These are phyloP conservation scores for Drosophila robusta DNA, from an alignment of 2,888 invertebrate genomes.

Conservation along the genomic window DNA sequence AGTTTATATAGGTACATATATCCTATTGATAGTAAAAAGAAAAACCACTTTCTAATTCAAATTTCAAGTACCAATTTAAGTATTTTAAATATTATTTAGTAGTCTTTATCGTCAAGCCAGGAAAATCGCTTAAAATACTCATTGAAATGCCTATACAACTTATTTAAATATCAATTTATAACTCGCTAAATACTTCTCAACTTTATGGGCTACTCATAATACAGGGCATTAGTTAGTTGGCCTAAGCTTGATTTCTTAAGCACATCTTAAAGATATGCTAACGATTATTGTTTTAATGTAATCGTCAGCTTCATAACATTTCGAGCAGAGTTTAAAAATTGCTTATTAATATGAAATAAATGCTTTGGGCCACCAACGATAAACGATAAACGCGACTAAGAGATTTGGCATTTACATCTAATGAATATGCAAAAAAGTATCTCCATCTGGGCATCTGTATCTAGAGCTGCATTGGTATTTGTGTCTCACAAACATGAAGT, in stretches of 20 bases:
- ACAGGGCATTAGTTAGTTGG: conserved; percentile 43
- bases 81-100: no score
- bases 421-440: conserved; percentile 66
- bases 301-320: conserved; percentile 66
- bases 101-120: no score
- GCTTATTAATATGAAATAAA: conserved; percentile 78
- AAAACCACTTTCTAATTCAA: no score
- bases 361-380: conserved; percentile 74
- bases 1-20: no score
- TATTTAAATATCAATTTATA: conserved; percentile 3
- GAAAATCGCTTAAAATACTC: no score
- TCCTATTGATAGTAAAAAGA: no score
- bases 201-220: background rate
- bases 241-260: conserved; percentile 28
- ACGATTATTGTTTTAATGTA: conserved; percentile 56
- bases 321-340: conserved; percentile 66
- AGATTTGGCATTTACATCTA: conserved; percentile 72
- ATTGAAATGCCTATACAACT: no score
- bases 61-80: no score
- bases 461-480: conserved; percentile 3
- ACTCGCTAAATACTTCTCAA: background rate
- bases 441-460: conserved; percentile 3
- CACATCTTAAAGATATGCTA: conserved; percentile 55
- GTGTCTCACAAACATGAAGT: conserved; percentile 1
- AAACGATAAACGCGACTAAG: conserved; percentile 74